Conservation (phyloP, 2,888 invertebrate species). For the Julus scanicus region DNA sequence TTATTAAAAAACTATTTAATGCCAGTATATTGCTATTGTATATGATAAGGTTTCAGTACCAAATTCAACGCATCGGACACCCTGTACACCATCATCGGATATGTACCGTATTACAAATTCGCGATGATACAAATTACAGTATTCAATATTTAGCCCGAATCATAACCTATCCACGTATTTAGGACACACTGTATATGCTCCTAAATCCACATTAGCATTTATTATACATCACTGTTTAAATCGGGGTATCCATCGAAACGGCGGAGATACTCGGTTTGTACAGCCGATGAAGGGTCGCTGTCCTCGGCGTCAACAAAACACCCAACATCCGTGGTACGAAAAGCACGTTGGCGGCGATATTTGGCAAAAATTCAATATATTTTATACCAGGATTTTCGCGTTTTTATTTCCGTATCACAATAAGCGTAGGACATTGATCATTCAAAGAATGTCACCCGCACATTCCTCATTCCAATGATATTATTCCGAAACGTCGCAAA, state of each 20-base stretch:
- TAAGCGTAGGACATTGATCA: background rate
- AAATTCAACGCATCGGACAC: background rate
- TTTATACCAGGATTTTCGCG: background rate
- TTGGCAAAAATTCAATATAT: background rate
- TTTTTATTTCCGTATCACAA: background rate
- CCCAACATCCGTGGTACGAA: background rate
- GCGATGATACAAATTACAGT: background rate
- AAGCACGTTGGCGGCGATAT: background rate
- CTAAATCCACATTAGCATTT: background rate
- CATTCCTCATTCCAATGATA: background rate
- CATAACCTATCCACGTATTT: background rate
- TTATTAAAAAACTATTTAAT: too few relatives aligned
- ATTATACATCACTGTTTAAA: background rate
- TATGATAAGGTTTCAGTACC: too few relatives aligned
- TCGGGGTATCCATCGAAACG: background rate
- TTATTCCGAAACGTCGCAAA: background rate
- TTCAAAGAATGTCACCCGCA: background rate
- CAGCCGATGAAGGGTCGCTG: background rate
- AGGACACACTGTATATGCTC: background rate
- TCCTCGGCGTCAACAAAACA: constrained; percentile 22
- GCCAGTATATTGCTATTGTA: too few relatives aligned
- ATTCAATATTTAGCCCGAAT: background rate
- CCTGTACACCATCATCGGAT: background rate
- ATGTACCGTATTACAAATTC: background rate
- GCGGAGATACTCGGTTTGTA: background rate